Evolutionary conservation across 2,113 vertebrate species (phyloP).

Genomic region (Boleophthalmus pectinirostris): DNA sequence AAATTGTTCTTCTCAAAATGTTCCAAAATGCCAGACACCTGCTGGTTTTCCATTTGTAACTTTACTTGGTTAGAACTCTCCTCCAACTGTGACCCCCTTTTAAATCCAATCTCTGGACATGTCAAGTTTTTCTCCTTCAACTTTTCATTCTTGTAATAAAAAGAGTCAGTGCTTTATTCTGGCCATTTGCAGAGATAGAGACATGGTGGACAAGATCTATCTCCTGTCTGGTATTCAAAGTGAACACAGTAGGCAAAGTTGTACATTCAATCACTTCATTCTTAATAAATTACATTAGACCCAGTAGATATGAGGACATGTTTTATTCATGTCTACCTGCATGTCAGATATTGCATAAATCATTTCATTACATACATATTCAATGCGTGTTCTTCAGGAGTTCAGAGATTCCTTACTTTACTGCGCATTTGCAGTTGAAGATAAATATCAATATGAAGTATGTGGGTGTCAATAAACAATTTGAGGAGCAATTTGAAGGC

Average conservation of each 20-base stretch:
- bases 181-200: neutral
- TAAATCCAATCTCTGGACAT: neutral
- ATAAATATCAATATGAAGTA: conserved; percentile 1
- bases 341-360: conserved; percentile 6
- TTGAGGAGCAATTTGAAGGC: neutral
- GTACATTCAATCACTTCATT: neutral
- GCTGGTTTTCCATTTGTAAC: neutral
- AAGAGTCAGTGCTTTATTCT: neutral
- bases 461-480: neutral
- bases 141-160: conserved; percentile 1
- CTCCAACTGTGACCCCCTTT: neutral
- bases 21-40: neutral
- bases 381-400: neutral
- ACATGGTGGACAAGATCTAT: neutral
- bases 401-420: neutral
- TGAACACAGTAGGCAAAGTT: neutral
- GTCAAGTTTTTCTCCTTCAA: neutral
- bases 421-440: neutral
- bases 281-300: conserved; percentile 12
- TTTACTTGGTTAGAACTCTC: neutral
- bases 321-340: conserved; percentile 8
- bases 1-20: neutral
- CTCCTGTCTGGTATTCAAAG: neutral
- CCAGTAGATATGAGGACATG: neutral
- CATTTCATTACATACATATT: conserved; percentile 5